These are phyloP conservation scores for Melanotaenia maccullochi DNA, from an alignment of 2,797 vertebrate genomes.

Conservation along the genomic window DNA sequence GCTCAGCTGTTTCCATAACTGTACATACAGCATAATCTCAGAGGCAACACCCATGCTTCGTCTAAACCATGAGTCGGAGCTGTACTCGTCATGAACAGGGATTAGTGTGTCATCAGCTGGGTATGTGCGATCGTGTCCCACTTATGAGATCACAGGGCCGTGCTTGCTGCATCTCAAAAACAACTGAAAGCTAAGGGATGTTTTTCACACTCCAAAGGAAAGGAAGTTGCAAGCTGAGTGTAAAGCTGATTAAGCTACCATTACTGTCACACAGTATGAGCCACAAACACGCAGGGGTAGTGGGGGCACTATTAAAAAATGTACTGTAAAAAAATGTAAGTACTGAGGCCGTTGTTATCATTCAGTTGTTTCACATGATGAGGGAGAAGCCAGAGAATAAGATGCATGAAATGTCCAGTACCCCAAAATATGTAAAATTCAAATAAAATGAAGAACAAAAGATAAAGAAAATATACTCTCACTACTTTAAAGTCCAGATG, in stretches of 20 bases:
- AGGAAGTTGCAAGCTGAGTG: constrained; percentile 34
- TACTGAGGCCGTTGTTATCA: constrained; percentile 57
- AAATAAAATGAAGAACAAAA: constrained; percentile 35
- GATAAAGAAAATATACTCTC: constrained; percentile 56
- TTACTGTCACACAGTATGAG: constrained; percentile 61
- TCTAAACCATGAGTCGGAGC: constrained; percentile 64
- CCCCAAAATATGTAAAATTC: constrained; percentile 60
- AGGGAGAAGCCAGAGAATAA: constrained; percentile 65
- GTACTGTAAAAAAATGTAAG: constrained; percentile 57
- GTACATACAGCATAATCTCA: constrained; percentile 73
- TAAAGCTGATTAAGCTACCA: constrained; percentile 56
- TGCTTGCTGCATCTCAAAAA: constrained; percentile 72
- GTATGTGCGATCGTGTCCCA: constrained; percentile 78
- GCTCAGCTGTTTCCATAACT: constrained; percentile 44
- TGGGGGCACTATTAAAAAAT: constrained; percentile 33
- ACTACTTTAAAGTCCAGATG: constrained; percentile 80
- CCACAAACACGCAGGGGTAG: constrained; percentile 26
- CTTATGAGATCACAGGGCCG: constrained; percentile 80
- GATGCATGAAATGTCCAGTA: constrained; percentile 78
- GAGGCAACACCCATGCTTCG: constrained; percentile 75
- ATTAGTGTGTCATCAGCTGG: constrained; percentile 80
- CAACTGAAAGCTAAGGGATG: constrained; percentile 63
- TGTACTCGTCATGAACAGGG: constrained; percentile 60
- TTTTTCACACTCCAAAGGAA: constrained; percentile 51
- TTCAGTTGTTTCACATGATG: constrained; percentile 62